phyloP scores from a whole-genome alignment of 64 coral and sea anemone species.

The Porites australiensis region DNA sequence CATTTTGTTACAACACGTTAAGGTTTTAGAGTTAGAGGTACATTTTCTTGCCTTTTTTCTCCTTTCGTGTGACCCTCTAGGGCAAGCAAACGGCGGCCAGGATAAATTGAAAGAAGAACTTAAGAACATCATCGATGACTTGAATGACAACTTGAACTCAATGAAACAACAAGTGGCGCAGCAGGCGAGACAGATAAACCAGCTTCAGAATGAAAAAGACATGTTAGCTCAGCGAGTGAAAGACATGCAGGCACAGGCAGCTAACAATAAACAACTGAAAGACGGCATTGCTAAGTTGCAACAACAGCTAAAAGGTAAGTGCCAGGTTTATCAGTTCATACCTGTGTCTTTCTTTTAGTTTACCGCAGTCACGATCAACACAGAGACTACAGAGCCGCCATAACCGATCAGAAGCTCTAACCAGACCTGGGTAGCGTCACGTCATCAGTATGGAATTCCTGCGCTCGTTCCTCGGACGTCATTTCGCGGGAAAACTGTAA shows the following conservation, averaged over 20 bases:
- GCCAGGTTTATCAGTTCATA: not conserved
- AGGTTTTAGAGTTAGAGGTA: too few relatives aligned
- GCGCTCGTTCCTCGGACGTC: too few relatives aligned
- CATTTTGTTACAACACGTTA: too few relatives aligned
- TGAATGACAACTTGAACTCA: constrained; percentile 74
- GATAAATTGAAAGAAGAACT: constrained; percentile 84
- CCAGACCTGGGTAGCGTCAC: too few relatives aligned
- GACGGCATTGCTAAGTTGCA: constrained; percentile 75
- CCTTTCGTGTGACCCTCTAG: not conserved
- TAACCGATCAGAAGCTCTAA: too few relatives aligned
- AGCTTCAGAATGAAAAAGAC: constrained; percentile 85
- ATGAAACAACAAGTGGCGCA: constrained; percentile 76
- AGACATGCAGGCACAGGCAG: constrained; percentile 71
- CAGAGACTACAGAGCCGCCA: too few relatives aligned
- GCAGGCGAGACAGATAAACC: constrained; percentile 70
- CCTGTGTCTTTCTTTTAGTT: not conserved
- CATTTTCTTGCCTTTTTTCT: too few relatives aligned
- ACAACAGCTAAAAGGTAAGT: constrained; percentile 80
- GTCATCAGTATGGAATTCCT: too few relatives aligned
- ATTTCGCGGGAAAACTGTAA: too few relatives aligned
- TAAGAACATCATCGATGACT: constrained; percentile 82
- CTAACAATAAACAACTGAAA: constrained; percentile 62
- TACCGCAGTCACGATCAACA: too few relatives aligned
- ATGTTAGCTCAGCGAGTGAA: constrained; percentile 52
- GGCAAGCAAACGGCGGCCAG: constrained; percentile 52